Evolutionary conservation across 2,113 vertebrate genomes (phyloP).

Genomic region (Periophthalmodon schlosseri): DNA sequence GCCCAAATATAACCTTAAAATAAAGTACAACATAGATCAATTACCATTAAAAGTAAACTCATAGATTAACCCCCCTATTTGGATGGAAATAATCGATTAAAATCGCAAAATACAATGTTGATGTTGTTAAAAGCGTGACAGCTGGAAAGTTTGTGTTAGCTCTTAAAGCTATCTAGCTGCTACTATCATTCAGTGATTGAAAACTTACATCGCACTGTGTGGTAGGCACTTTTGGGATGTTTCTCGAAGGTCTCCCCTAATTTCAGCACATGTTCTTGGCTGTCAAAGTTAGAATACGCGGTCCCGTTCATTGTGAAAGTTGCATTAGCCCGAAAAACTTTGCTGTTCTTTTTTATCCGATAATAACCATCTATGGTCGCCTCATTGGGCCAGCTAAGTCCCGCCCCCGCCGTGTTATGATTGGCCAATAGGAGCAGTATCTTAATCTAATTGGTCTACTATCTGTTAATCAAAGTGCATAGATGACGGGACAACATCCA

Average conservation of each 20-base stretch:
- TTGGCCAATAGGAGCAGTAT: constrained; percentile 36
- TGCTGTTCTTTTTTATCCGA: constrained; percentile 54
- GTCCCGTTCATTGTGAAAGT: constrained; percentile 84
- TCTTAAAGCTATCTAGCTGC: constrained; percentile 57
- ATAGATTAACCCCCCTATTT: rapidly evolving
- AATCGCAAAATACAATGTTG: rapidly evolving
- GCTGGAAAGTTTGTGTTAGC: constrained; percentile 25
- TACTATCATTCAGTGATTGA: background rate
- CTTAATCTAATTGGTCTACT: constrained; percentile 24
- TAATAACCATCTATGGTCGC: constrained; percentile 58
- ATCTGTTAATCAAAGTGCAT: constrained; percentile 34
- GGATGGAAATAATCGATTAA: rapidly evolving
- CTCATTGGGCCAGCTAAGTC: constrained; percentile 12
- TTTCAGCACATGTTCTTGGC: constrained; percentile 87
- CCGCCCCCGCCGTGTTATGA: constrained; percentile 45
- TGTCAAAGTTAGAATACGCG: constrained; percentile 81
- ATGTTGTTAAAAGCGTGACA: background rate
- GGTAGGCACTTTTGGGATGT: constrained; percentile 89
- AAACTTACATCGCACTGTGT: constrained; percentile 95
- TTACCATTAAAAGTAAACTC: background rate
- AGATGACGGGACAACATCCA: constrained; percentile 18
- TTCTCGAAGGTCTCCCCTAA: constrained; percentile 93
- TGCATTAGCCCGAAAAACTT: constrained; percentile 60
- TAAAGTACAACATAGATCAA: background rate
- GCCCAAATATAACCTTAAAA: background rate